These are phyloP conservation scores for Gopherus evgoodei DNA, from an alignment of 2,113 vertebrate species.

Conservation along the genomic window DNA sequence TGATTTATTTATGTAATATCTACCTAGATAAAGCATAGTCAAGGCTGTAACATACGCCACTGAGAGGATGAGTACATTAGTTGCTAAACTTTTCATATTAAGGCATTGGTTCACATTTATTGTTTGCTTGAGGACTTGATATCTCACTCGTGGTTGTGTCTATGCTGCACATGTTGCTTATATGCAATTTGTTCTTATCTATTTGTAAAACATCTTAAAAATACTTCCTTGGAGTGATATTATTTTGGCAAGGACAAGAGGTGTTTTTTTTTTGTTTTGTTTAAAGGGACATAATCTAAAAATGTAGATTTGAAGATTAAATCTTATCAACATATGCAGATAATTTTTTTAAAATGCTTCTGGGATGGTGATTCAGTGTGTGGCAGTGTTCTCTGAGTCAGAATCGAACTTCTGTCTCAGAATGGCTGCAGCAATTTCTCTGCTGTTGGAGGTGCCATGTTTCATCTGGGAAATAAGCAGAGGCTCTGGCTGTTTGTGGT, in stretches of 20 bases:
- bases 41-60: neutral
- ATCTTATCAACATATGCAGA: neutral
- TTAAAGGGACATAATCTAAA: neutral
- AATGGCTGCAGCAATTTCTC: neutral
- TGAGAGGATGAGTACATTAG: neutral
- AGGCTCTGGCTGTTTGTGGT: neutral
- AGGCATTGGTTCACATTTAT: neutral
- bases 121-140: neutral
- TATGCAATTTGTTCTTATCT: neutral
- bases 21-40: neutral
- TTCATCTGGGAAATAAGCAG: neutral
- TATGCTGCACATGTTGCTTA: neutral
- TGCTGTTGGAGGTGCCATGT: neutral
- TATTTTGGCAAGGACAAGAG: neutral
- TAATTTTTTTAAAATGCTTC: neutral
- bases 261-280: neutral
- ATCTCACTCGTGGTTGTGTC: neutral
- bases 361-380: neutral
- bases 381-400: neutral
- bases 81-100: neutral
- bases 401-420: neutral
- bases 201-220: neutral
- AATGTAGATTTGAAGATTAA: neutral
- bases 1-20: neutral
- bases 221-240: neutral